Percentiles rank a stretch among this genome's conserved stretches.
Conservation (phyloP, 2,888 invertebrate genomes). For the Monopis laevigella region DNA sequence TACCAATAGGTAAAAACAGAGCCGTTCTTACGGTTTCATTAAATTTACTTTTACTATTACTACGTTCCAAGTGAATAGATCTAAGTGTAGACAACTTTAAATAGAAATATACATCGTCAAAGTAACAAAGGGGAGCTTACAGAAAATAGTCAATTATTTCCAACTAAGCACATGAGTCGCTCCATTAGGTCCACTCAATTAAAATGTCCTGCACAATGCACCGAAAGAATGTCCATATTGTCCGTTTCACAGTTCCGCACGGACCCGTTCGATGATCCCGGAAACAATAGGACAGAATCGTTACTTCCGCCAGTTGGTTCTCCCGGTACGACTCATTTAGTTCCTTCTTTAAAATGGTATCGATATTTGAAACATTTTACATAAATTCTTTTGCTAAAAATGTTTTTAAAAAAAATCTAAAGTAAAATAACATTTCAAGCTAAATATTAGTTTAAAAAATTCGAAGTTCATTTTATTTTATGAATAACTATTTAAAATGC, state of each 20-base stretch:
- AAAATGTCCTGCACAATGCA: slow-evolving; percentile 29
- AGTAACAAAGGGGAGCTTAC: neutral
- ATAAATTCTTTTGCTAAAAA: neutral
- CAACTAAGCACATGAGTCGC: slow-evolving; percentile 16
- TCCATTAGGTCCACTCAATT: slow-evolving; percentile 34
- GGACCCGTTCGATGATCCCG: slow-evolving; percentile 22
- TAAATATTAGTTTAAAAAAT: neutral
- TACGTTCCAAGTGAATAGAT: too few species aligned
- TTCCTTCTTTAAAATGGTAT: slow-evolving; percentile 25
- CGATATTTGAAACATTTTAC: slow-evolving; percentile 2
- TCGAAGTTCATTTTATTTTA: too few species aligned
- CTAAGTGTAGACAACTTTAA: too few species aligned
- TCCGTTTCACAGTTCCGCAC: slow-evolving; percentile 22
- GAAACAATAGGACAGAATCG: slow-evolving; percentile 46
- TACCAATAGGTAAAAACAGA: too few species aligned
- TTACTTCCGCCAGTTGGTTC: slow-evolving; percentile 48
- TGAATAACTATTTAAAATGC: too few species aligned
- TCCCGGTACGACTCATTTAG: slow-evolving; percentile 39
- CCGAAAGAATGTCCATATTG: slow-evolving; percentile 29
- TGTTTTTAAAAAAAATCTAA: neutral
- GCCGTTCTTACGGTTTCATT: too few species aligned
- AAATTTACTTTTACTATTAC: too few species aligned
- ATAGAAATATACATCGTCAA: too few species aligned
- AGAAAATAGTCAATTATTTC: slow-evolving; percentile 1
- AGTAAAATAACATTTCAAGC: neutral